Percentiles rank a stretch among this genome's conserved stretches.
These are phyloP conservation scores for Ursus arctos DNA, from an alignment of 2,113 vertebrate species.

Conservation along the genomic window DNA sequence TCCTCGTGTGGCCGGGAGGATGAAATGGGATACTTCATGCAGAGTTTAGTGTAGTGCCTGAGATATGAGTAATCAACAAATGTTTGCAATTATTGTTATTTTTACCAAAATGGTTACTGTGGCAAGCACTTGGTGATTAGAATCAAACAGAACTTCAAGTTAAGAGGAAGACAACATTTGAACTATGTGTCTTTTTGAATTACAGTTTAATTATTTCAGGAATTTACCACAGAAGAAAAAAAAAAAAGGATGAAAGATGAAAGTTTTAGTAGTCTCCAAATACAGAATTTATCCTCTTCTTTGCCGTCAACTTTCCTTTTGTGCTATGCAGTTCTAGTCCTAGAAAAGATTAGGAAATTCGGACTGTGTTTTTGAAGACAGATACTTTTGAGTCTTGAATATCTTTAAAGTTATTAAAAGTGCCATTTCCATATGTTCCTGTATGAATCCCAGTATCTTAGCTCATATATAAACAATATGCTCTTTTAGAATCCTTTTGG, in stretches of 20 bases:
- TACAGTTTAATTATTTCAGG: neutral
- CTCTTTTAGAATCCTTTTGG: neutral
- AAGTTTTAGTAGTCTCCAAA: neutral
- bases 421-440: neutral
- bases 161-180: fast-evolving
- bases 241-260: neutral
- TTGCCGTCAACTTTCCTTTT: neutral
- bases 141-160: neutral
- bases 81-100: neutral
- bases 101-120: neutral
- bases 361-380: neutral
- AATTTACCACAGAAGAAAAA: neutral
- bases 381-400: neutral
- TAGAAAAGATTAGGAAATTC: neutral
- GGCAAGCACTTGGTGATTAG: neutral
- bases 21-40: neutral
- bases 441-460: neutral
- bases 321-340: neutral
- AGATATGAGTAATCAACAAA: neutral
- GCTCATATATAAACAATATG: neutral
- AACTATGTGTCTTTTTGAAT: neutral
- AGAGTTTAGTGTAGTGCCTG: too few relatives aligned
- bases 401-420: neutral
- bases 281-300: neutral
- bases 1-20: neutral